These are phyloP conservation scores for Cremastinae sp. DNA, from an alignment of 2,888 invertebrate species.

Conservation along the genomic window DNA sequence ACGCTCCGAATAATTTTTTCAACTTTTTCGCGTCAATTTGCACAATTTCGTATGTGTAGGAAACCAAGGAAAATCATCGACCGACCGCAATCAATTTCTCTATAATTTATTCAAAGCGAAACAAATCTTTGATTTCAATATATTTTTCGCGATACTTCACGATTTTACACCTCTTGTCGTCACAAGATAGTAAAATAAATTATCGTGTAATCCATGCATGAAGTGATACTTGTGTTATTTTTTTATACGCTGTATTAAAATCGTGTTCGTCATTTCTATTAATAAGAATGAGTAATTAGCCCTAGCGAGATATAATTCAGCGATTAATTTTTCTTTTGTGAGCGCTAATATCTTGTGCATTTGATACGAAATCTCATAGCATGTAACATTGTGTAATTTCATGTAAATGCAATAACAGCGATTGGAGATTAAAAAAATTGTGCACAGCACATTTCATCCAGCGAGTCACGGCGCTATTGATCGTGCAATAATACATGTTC, in stretches of 20 bases:
- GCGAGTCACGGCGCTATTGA: slow-evolving; percentile 35
- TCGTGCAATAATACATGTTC: slow-evolving; percentile 48
- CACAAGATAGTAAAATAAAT: not conserved
- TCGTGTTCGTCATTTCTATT: slow-evolving; percentile 51
- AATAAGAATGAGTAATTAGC: slow-evolving; percentile 50
- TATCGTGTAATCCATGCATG: slow-evolving; percentile 1
- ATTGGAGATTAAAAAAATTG: slow-evolving; percentile 11
- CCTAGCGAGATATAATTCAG: slow-evolving; percentile 4
- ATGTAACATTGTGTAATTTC: slow-evolving; percentile 11
- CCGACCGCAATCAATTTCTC: no score
- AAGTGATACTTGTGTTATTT: slow-evolving; percentile 31
- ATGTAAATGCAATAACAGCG: no score
- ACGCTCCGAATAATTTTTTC: no score
- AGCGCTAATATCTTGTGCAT: slow-evolving; percentile 1
- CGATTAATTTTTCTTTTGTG: slow-evolving; percentile 31
- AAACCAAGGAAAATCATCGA: no score
- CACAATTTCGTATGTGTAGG: no score
- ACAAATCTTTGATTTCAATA: slow-evolving; percentile 1
- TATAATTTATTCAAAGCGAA: no score
- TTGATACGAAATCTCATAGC: slow-evolving; percentile 11
- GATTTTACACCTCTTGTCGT: slow-evolving; percentile 22
- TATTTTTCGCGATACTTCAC: not conserved
- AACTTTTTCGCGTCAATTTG: no score
- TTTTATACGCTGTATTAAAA: slow-evolving; percentile 18
- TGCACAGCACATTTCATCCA: slow-evolving; percentile 25